Percentiles rank a stretch among this genome's conserved stretches.
These are phyloP conservation scores for Pasiphila rectangulata DNA, from an alignment of 2,888 invertebrate species.

Conservation along the genomic window DNA sequence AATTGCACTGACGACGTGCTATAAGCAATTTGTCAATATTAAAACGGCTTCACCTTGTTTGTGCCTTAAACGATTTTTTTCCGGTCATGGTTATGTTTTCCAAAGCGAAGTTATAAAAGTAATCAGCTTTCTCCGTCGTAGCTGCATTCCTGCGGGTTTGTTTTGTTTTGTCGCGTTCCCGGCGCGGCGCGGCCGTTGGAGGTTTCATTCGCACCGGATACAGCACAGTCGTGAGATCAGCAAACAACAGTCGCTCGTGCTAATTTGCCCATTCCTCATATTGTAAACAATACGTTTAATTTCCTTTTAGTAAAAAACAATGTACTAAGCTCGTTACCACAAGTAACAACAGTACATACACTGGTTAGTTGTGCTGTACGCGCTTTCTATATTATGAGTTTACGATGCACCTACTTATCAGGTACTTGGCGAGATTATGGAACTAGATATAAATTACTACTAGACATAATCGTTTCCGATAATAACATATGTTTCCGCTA, in stretches of 20 bases:
- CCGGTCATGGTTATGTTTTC: too few relatives aligned
- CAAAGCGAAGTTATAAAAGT: neutral
- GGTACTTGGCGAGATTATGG: too few relatives aligned
- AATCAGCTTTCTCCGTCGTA: slow-evolving; percentile 11
- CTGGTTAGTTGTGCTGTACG: slow-evolving; percentile 14
- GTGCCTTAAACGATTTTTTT: too few relatives aligned
- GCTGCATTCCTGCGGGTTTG: slow-evolving; percentile 31
- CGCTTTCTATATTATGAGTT: slow-evolving; percentile 7
- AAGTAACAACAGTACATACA: too few relatives aligned
- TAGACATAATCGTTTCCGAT: too few relatives aligned
- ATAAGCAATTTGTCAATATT: too few relatives aligned
- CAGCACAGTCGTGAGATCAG: slow-evolving; percentile 61
- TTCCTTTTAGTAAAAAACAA: slow-evolving; percentile 23
- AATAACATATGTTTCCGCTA: too few relatives aligned
- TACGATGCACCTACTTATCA: too few relatives aligned
- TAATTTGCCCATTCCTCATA: slow-evolving; percentile 51
- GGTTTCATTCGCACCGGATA: slow-evolving; percentile 46
- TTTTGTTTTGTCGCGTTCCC: slow-evolving; percentile 35
- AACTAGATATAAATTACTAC: too few relatives aligned
- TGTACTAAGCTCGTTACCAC: neutral
- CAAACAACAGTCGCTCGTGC: slow-evolving; percentile 57
- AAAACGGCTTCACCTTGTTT: too few relatives aligned
- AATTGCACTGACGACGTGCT: too few relatives aligned
- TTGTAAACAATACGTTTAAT: slow-evolving; percentile 50
- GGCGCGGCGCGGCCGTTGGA: slow-evolving; percentile 42